These are phyloP conservation scores for Microctenopoma stevenorrisi DNA, from an alignment of 2,797 vertebrate genomes.

Conservation along the genomic window DNA sequence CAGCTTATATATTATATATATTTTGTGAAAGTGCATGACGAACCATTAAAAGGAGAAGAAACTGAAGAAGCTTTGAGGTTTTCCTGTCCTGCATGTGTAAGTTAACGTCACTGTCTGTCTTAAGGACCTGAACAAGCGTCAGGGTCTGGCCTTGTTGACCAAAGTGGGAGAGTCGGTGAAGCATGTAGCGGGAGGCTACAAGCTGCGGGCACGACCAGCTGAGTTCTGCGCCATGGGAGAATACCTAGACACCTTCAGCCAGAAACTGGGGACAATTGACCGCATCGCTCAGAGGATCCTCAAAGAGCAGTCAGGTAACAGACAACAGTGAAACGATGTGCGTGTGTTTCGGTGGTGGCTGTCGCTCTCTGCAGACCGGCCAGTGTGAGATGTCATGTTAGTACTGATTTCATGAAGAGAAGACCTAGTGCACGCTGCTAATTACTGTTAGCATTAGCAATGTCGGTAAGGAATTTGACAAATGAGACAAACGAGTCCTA, in stretches of 20 bases:
- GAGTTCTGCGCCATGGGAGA: slow-evolving; percentile 94
- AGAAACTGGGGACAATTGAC: slow-evolving; percentile 97
- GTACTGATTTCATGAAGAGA: not conserved
- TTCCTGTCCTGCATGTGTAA: not conserved
- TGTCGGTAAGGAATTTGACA: not conserved
- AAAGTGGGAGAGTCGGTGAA: slow-evolving; percentile 97
- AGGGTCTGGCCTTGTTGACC: slow-evolving; percentile 92
- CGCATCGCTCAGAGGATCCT: slow-evolving; percentile 97
- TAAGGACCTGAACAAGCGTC: slow-evolving; percentile 97
- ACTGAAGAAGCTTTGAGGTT: not conserved
- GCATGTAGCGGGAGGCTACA: slow-evolving; percentile 94
- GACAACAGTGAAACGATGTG: not conserved
- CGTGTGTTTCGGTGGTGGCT: not conserved
- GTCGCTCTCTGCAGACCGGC: not conserved
- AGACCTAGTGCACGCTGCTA: not conserved
- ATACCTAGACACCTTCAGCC: slow-evolving; percentile 93
- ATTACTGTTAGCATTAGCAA: not conserved
- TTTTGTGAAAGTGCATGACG: not conserved
- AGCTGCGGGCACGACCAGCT: slow-evolving; percentile 89
- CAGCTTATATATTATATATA: no score
- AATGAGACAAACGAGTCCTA: not conserved
- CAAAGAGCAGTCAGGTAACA: slow-evolving; percentile 94
- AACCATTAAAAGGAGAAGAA: not conserved
- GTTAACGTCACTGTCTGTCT: not conserved
- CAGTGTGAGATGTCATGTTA: not conserved